Conservation (phyloP, 2,888 invertebrate species). For the Operophtera brumata region DNA sequence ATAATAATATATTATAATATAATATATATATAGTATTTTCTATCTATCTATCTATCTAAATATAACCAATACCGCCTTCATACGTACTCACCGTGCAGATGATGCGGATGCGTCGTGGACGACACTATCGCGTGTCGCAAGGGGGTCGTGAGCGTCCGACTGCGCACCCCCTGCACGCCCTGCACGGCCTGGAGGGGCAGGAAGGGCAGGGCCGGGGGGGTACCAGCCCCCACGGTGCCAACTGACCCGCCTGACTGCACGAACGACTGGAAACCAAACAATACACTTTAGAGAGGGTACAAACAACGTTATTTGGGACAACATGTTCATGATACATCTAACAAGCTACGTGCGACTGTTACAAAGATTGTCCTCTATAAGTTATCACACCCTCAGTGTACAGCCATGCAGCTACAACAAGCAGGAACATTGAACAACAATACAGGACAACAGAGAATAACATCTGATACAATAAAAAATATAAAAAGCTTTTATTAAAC, state of each 20-base stretch:
- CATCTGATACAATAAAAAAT: no score
- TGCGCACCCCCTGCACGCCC: constrained; percentile 39
- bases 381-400: background rate
- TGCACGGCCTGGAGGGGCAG: constrained; percentile 41
- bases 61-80: background rate
- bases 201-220: constrained; percentile 42
- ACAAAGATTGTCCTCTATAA: no score
- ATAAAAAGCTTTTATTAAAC: no score
- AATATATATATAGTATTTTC: no score
- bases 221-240: constrained; percentile 30
- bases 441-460: background rate
- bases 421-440: background rate
- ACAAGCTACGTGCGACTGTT: no score
- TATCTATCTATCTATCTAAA: no score
- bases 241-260: constrained; percentile 42
- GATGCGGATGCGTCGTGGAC: constrained; percentile 84
- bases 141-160: constrained; percentile 60
- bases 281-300: no score
- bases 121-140: constrained; percentile 82
- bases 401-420: background rate
- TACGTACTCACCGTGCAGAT: constrained; percentile 67
- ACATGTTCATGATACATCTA: no score
- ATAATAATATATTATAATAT: no score
- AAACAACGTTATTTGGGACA: no score
- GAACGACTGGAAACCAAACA: constrained; percentile 49